Conservation (phyloP, 2,888 invertebrate genomes). For the Anoplius nigerrimus region DNA sequence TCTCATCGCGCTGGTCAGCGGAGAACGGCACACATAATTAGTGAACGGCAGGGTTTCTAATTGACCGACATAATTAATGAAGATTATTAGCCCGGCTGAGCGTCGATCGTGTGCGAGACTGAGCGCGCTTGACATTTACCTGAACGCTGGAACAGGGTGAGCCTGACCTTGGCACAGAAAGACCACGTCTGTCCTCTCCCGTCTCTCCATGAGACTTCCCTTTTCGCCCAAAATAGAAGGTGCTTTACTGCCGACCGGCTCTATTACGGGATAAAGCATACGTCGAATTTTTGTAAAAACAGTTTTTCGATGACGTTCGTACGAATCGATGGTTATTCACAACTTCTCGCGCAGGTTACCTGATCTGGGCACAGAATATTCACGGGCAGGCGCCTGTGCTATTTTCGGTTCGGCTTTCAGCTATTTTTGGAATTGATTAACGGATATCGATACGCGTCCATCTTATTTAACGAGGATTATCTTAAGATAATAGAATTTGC, state of each 20-base stretch:
- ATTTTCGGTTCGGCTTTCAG: too few species aligned
- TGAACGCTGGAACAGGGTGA: conserved; percentile 83
- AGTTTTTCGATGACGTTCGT: not conserved
- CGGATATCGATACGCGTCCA: not conserved
- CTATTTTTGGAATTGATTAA: too few species aligned
- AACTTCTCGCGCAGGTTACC: too few species aligned
- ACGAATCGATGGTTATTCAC: not conserved
- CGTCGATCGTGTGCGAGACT: not conserved
- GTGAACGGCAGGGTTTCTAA: not conserved
- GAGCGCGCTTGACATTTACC: conserved; percentile 76
- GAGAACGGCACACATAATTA: not conserved
- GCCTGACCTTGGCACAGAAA: conserved; percentile 81
- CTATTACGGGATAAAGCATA: conserved; percentile 62
- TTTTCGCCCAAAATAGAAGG: conserved; percentile 77
- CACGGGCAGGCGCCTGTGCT: too few species aligned
- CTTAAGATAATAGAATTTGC: too few species aligned
- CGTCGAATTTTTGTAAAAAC: conserved; percentile 1
- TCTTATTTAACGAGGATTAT: not conserved
- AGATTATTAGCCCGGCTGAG: not conserved
- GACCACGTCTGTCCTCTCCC: conserved; percentile 74
- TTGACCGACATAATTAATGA: not conserved
- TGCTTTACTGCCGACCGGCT: conserved; percentile 77
- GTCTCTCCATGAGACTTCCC: conserved; percentile 75
- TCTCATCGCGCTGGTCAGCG: too few species aligned
- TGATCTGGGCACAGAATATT: too few species aligned